Base-by-base conservation (phyloP, 1,140 invertebrate species). In the Nylanderia fulva region DNA sequence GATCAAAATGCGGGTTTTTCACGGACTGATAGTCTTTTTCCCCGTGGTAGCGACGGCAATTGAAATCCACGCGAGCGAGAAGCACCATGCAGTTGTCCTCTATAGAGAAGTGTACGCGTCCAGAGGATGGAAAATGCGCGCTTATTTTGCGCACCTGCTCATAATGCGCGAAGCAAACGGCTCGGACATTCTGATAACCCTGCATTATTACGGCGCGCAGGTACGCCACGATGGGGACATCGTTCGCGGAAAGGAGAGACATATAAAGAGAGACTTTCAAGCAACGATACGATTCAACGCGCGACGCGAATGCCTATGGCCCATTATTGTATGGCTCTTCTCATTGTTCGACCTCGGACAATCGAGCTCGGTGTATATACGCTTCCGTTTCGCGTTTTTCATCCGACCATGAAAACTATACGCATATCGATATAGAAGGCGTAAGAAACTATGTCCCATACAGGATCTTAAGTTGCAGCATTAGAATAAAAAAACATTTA, bases 151-250 rank as follows among this genome's bases (percentile, higher is more conserved):
- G 33, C 76, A 79, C 36, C 39, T 64, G 45, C 36, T 74, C 45
- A 58, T 85, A 85, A 86, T 66, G 79, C 77, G 52, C 68, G 33
- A 21, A 69, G 84, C 75, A 80, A 85, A 68, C 84, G 64, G 75
- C 75, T 80, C 42, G 84, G 75, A 80, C 84, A 61, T 85, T 85
- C 75, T 79, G 84, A 85, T 85, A 85, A 85, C 84, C 75, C 36
- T 56, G 64, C 48, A 85, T 85, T 85, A 85, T 85, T 85, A 24
- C 72, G 5, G 18, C 72, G 27, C 52, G 7, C 56, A 80, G n/a
- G 42, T 63, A 64, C n/a, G 36, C 4, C 33, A 52, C n/a, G 56
- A 36, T n/a, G 24, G 7, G 11, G 21, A 39, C 18, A 48, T 18
- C 4, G 18, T 21, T 33, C 9, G 18, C 21, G 36, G 29, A 27